Percentiles rank a stretch among this genome's conserved stretches.
These are phyloP conservation scores for Mystacides longicornis DNA, from an alignment of 2,888 invertebrate genomes.

Conservation along the genomic window DNA sequence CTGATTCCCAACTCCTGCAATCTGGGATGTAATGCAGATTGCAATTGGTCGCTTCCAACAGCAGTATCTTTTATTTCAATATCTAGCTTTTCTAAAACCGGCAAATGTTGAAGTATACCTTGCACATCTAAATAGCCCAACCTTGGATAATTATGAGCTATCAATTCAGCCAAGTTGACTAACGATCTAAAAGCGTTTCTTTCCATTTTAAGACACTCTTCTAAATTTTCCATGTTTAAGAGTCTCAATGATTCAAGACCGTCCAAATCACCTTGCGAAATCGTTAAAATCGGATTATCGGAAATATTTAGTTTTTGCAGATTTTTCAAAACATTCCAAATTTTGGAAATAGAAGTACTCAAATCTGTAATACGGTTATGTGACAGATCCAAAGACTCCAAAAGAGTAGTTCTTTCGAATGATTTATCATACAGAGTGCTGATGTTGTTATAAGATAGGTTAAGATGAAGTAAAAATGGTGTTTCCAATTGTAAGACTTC, in stretches of 20 bases:
- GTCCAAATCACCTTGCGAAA: constrained; percentile 71
- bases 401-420: constrained; percentile 70
- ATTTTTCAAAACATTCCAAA: constrained; percentile 63
- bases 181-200: constrained; percentile 71
- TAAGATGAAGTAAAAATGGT: constrained; percentile 72
- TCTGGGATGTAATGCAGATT: constrained; percentile 70
- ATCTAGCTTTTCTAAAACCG: constrained; percentile 67
- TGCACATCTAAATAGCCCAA: constrained; percentile 81
- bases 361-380: constrained; percentile 59
- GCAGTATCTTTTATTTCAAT: constrained; percentile 81
- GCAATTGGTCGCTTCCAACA: constrained; percentile 74
- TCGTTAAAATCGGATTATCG: constrained; percentile 68
- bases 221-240: constrained; percentile 60
- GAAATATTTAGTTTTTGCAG: constrained; percentile 73
- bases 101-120: constrained; percentile 69
- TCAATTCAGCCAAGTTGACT: constrained; percentile 60
- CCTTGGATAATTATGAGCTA: constrained; percentile 69
- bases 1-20: constrained; percentile 65
- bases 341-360: constrained; percentile 52
- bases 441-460: constrained; percentile 72
- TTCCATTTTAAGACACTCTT: constrained; percentile 68
- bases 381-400: constrained; percentile 73
- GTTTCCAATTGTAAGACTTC: constrained; percentile 66
- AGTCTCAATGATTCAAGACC: constrained; percentile 58
- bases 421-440: constrained; percentile 55